A percentile compares a stretch with the other conserved stretches of the same genome.
Conservation (phyloP, 2,113 vertebrate species). For the Corvus moneduloides region DNA sequence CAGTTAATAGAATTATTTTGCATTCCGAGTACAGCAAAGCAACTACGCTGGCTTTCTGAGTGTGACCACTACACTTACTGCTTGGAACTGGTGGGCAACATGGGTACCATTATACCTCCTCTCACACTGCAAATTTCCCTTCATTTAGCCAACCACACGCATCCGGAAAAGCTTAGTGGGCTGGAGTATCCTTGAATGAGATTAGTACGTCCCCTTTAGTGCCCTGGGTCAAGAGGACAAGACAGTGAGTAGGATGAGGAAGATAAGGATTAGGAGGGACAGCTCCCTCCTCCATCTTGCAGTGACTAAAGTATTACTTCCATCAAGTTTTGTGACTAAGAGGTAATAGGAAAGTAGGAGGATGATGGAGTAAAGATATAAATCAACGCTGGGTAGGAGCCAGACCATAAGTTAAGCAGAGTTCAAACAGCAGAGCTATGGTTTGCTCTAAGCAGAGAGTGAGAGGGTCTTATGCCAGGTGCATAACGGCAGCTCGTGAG, state of each 20-base stretch:
- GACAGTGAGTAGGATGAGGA: background rate
- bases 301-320: background rate
- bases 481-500: rapidly evolving
- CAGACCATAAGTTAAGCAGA: background rate
- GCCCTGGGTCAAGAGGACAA: background rate
- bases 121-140: background rate
- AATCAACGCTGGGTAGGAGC: background rate
- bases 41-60: background rate
- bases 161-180: background rate
- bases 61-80: background rate
- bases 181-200: background rate
- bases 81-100: background rate
- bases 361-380: background rate
- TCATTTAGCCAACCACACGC: background rate
- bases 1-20: constrained; percentile 45
- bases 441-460: background rate
- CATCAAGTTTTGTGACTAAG: background rate
- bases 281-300: background rate
- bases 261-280: background rate
- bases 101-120: background rate
- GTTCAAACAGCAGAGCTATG: background rate
- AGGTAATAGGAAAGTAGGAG: background rate
- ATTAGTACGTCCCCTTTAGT: background rate
- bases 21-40: background rate
- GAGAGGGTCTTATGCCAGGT: background rate